phyloP scores from a whole-genome alignment of 2,888 invertebrate species.

The Phyllotreta striolata region DNA sequence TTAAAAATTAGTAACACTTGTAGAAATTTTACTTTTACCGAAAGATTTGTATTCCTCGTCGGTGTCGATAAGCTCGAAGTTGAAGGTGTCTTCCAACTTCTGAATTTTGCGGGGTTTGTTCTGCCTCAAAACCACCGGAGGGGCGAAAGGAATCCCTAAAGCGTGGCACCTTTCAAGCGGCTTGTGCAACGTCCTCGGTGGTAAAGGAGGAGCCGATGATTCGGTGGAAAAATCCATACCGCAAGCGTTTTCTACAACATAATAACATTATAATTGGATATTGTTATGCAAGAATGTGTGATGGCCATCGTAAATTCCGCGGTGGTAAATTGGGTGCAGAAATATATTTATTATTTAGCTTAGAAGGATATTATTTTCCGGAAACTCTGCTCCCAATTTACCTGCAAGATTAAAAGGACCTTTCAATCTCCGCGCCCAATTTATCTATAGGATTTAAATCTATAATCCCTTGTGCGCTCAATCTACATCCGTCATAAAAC shows the following conservation, averaged over 20 bases:
- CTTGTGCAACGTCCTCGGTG: conserved; percentile 75
- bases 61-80: conserved; percentile 84
- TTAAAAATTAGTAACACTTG: not conserved
- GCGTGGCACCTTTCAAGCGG: conserved; percentile 72
- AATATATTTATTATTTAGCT: too few relatives aligned
- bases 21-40: conserved; percentile 16
- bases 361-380: too few relatives aligned
- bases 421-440: too few relatives aligned
- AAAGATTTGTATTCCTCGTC: conserved; percentile 69
- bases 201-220: conserved; percentile 66
- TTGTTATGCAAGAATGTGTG: not conserved
- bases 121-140: conserved; percentile 74
- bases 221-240: conserved; percentile 40
- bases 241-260: conserved; percentile 41
- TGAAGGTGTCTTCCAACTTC: conserved; percentile 78
- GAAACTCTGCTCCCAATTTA: too few relatives aligned
- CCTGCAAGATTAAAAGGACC: too few relatives aligned
- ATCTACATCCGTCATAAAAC: too few relatives aligned
- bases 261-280: conserved; percentile 11
- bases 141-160: conserved; percentile 58
- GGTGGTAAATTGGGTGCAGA: too few relatives aligned
- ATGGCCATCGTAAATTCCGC: too few relatives aligned
- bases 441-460: too few relatives aligned
- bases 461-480: too few relatives aligned
- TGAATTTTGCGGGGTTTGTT: conserved; percentile 75